These are phyloP conservation scores for Geotrupes spiniger DNA, from an alignment of 2,888 invertebrate species.

Conservation along the genomic window DNA sequence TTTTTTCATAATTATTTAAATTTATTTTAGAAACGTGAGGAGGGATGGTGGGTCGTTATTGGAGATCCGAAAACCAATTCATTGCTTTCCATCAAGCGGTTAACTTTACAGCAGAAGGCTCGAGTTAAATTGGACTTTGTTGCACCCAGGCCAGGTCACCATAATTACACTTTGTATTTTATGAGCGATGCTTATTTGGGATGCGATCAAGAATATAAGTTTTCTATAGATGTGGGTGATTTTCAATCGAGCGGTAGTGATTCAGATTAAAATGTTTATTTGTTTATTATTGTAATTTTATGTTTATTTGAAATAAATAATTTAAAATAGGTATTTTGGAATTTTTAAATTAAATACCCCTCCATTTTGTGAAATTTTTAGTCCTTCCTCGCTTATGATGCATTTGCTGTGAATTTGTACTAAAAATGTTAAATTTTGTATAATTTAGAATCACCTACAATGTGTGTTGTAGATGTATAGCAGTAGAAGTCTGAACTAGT, in stretches of 20 bases:
- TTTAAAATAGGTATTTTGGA: too few species aligned
- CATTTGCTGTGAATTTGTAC: too few species aligned
- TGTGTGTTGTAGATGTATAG: too few species aligned
- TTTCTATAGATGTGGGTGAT: constrained; percentile 79
- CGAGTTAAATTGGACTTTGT: constrained; percentile 88
- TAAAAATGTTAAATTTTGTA: too few species aligned
- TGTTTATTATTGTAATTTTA: not conserved
- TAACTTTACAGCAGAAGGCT: constrained; percentile 91
- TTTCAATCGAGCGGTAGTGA: constrained; percentile 63
- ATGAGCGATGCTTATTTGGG: constrained; percentile 99
- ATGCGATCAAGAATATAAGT: constrained; percentile 98
- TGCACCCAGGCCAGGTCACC: constrained; percentile 83
- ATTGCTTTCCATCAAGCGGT: constrained; percentile 92
- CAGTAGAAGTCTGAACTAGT: too few species aligned
- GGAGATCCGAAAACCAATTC: constrained; percentile 95
- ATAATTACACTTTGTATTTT: constrained; percentile 93
- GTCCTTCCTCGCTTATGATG: too few species aligned
- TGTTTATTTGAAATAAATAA: not conserved
- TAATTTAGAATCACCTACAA: too few species aligned
- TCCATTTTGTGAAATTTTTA: too few species aligned
- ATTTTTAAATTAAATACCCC: too few species aligned
- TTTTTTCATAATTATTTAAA: constrained; percentile 19
- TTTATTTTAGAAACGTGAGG: constrained; percentile 79
- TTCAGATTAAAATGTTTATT: constrained; percentile 52
- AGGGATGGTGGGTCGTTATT: constrained; percentile 98